Evolutionary conservation across 2,113 vertebrate species (phyloP).

Genomic region (Mustela nigripes): DNA sequence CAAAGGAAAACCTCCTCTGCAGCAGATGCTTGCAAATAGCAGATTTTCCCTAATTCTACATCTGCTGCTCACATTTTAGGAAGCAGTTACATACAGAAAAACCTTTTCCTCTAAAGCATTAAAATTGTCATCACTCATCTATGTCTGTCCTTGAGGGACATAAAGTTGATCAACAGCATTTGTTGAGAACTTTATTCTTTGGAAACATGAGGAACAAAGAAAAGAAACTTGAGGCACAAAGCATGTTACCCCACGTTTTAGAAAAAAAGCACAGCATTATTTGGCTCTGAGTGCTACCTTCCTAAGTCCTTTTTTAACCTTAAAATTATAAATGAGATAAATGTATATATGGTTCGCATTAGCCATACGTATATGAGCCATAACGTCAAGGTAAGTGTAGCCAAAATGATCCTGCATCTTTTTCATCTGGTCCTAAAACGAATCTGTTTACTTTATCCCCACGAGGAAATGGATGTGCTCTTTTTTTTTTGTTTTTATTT

Average conservation of each 20-base stretch:
- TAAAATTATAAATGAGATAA: not conserved
- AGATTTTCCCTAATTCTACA: conserved; percentile 42
- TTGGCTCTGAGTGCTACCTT: not conserved
- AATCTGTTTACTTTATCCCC: not conserved
- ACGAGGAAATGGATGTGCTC: not conserved
- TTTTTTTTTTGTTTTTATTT: not conserved
- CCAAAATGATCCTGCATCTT: not conserved
- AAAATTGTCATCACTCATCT: conserved; percentile 22
- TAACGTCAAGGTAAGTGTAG: not conserved
- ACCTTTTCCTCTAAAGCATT: not conserved
- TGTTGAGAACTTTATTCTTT: not conserved
- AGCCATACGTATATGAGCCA: not conserved
- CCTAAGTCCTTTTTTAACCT: not conserved
- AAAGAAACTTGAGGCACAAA: not conserved
- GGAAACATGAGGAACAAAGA: not conserved
- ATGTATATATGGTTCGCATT: not conserved
- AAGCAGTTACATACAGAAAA: not conserved
- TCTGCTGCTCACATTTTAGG: conserved; percentile 59
- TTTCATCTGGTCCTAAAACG: not conserved
- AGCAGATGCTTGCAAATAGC: conserved; percentile 50
- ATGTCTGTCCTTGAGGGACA: conserved; percentile 9
- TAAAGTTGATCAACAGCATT: conserved; percentile 4
- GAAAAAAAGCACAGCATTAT: not conserved
- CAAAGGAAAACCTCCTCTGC: conserved; percentile 36
- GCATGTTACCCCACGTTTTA: not conserved